Base-by-base conservation (phyloP, 1,140 invertebrate genomes). In the Diachasmimorpha longicaudata region DNA sequence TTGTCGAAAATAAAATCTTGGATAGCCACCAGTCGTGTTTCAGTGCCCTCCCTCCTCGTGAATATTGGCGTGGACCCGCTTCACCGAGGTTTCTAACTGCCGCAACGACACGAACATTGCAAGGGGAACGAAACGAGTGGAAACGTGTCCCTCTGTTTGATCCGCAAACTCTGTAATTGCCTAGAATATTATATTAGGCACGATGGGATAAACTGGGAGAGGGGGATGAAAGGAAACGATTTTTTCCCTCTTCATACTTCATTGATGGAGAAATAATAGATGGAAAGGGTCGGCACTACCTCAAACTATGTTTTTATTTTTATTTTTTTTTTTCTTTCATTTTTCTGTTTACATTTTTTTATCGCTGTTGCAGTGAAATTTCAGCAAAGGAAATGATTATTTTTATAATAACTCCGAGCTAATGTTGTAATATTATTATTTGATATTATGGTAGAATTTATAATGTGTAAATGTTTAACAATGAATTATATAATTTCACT, bases 161-260 rank as follows among this genome's bases (percentile, higher is more conserved):
- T 89, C 85, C 85, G 86, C 87, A 88, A 89, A 89, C 86, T 87
- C 85, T 87, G 85, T 89, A 89, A 89, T 89, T 89, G 87, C 85
- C 85, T 87, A 83, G 85, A 87, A 88, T 88, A 89, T 89, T 89
- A 86, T 86, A 89, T 89, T 87, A 87, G 85, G 80, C 85, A 85
- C 82, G 83, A 80, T 80, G 83, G 80, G 79, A 80, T 81, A 83
- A 79, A 83, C 84, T 79, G 79, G 71, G 31, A 6, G 31, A 6
- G 70, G 76, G 75, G 72, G 74, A 42, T 73, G 75, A 75, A 72
- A 70, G 78, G 63, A 70, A 75, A 78, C 68, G 37, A 48, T 71
- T 63, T 63, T 63, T 63, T 52, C 48, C 6, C 19, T 63, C 58
- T 25, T 25, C 19, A 55, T 55, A 55, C 58, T 31, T 10, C 58